Base-by-base conservation (phyloP, 2,113 vertebrate species). In the Danionella cerebrum region DNA sequence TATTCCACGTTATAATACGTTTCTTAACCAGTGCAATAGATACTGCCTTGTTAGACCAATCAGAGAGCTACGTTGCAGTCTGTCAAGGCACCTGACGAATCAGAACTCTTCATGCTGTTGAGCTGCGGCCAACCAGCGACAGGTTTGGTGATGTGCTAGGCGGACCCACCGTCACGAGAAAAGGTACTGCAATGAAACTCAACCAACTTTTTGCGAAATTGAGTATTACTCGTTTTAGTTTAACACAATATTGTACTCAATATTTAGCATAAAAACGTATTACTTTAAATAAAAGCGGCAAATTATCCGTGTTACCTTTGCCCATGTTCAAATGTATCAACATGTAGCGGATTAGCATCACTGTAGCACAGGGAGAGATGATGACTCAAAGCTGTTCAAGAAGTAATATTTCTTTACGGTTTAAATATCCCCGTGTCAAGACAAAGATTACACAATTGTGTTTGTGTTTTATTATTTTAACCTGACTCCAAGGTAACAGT, bases 1-100 rank as follows among this genome's bases (percentile, higher is more conserved):
- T n/a, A n/a, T n/a, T n/a, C n/a, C n/a, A n/a, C n/a, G n/a, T n/a
- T n/a, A n/a, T n/a, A n/a, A n/a, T n/a, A n/a, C n/a, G n/a, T n/a
- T n/a, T n/a, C n/a, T n/a, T n/a, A n/a, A n/a, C n/a, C n/a, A n/a
- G n/a, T n/a, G n/a, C n/a, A n/a, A n/a, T n/a, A n/a, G n/a, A n/a
- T n/a, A n/a, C n/a, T n/a, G n/a, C n/a, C n/a, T n/a, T n/a, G n/a
- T 35, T 33, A 10, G 18, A 12, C 60, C 79, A 85, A 83, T 77
- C 64, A 25, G 11, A 22, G 1, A 0, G 2, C 11, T 9, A 1
- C 1, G n/a, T 67, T 16, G 8, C 55, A 1, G 10, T n/a, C 24
- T 1, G 2, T 3, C 0, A 0, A 0, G 3, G 7, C 9, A 1
- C 24, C 3, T 50, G 13, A 60, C 83, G 6, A 84, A 86, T 84